A percentile compares a stretch with the other conserved stretches of the same genome.
Conservation (phyloP, 2,113 vertebrate species). For the Rhynchopsitta pachyrhyncha region DNA sequence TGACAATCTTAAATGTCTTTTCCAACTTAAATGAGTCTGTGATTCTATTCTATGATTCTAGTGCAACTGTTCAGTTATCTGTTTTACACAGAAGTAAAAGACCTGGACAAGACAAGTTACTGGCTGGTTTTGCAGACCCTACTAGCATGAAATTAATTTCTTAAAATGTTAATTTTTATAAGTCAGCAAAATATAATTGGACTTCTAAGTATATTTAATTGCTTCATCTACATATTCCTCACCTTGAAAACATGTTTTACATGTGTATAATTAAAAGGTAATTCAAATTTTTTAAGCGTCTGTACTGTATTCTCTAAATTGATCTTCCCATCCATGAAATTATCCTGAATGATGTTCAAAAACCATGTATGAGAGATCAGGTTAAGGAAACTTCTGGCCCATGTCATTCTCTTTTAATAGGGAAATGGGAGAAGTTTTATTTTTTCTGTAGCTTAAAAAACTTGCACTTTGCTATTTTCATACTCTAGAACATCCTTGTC, state of each 20-base stretch:
- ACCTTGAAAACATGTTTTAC: slow-evolving; percentile 77
- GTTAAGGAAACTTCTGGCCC: slow-evolving; percentile 62
- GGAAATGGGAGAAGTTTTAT: neutral
- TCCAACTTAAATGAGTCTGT: neutral
- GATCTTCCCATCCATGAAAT: slow-evolving; percentile 70
- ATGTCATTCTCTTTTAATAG: neutral
- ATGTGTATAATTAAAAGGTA: slow-evolving; percentile 50
- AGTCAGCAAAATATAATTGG: neutral
- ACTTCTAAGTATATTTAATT: neutral
- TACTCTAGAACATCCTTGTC: neutral
- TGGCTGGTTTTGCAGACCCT: neutral
- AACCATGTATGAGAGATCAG: slow-evolving; percentile 65
- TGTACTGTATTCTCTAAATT: slow-evolving; percentile 42
- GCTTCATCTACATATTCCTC: neutral
- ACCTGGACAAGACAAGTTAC: neutral
- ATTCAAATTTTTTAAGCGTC: slow-evolving; percentile 69
- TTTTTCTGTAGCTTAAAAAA: neutral
- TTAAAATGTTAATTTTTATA: neutral
- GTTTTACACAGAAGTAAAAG: neutral
- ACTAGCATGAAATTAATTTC: neutral
- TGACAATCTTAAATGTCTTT: neutral
- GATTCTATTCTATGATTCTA: neutral
- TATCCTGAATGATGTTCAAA: slow-evolving; percentile 61
- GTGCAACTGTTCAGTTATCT: neutral
- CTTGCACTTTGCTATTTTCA: neutral